A percentile compares a stretch with the other conserved stretches of the same genome.
These are phyloP conservation scores for Agonopterix alstromeriana DNA, from an alignment of 2,888 invertebrate genomes.

Conservation along the genomic window DNA sequence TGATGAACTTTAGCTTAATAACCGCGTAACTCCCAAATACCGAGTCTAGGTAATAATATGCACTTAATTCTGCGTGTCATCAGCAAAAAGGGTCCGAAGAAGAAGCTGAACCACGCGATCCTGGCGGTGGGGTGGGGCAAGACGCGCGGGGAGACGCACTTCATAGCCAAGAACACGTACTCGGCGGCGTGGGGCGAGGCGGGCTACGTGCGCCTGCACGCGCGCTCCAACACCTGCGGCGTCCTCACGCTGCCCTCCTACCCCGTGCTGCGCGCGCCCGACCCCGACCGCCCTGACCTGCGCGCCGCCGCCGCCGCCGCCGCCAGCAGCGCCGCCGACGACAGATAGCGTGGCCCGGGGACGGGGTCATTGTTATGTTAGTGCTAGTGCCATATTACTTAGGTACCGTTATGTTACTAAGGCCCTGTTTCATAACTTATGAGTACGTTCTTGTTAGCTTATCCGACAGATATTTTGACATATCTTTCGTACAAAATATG, in stretches of 20 bases:
- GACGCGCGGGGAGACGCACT: constrained; percentile 37
- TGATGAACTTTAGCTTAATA: too few relatives aligned
- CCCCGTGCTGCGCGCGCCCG: constrained; percentile 35
- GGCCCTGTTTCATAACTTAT: too few relatives aligned
- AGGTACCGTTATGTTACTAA: too few relatives aligned
- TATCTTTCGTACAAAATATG: too few relatives aligned
- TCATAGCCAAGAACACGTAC: constrained; percentile 63
- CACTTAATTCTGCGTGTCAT: constrained; percentile 1
- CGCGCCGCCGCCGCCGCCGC: constrained; percentile 2
- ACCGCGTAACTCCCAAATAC: too few relatives aligned
- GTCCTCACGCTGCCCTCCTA: constrained; percentile 45
- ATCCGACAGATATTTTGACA: too few relatives aligned
- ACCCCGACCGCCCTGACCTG: constrained; percentile 30
- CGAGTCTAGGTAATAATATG: too few relatives aligned
- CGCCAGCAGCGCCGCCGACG: constrained; percentile 6
- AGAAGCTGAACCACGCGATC: constrained; percentile 45
- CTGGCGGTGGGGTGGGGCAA: constrained; percentile 58
- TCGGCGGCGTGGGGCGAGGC: constrained; percentile 44
- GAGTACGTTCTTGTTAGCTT: too few relatives aligned
- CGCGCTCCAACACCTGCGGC: constrained; percentile 52
- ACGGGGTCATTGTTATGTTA: too few relatives aligned
- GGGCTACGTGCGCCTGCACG: constrained; percentile 49
- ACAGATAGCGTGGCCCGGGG: background rate
- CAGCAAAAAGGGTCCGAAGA: constrained; percentile 30
- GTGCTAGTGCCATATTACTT: too few relatives aligned